A percentile compares a stretch with the other conserved stretches of the same genome.
Evolutionary conservation across 2,797 vertebrate genomes (phyloP).

Genomic region (Hydrocynus forskahlii): DNA sequence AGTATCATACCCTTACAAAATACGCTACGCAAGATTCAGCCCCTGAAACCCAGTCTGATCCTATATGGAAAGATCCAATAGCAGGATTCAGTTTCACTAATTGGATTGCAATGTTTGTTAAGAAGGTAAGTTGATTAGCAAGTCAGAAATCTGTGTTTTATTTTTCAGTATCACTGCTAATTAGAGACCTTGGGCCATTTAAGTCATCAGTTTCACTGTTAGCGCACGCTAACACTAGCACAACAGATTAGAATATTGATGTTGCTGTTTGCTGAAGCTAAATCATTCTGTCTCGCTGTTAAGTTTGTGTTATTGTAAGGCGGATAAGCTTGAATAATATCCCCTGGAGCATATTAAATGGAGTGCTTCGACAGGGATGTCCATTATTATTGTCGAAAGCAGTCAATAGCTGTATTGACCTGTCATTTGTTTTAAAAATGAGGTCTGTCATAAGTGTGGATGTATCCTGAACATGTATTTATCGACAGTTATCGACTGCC

Average conservation of each 20-base stretch:
- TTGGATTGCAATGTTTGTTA: background rate
- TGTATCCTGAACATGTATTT: background rate
- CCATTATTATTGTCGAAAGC: background rate
- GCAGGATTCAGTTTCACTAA: background rate
- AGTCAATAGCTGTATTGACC: background rate
- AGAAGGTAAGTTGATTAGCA: background rate
- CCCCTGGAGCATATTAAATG: background rate
- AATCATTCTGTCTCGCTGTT: background rate
- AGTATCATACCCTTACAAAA: background rate
- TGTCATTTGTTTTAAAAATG: conserved; percentile 7
- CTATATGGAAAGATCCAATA: background rate
- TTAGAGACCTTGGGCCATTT: too few relatives aligned
- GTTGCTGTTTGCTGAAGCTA: background rate
- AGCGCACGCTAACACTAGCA: background rate
- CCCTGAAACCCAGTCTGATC: background rate
- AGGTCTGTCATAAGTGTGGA: background rate
- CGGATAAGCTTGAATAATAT: background rate
- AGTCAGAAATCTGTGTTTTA: background rate
- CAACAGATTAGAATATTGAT: background rate
- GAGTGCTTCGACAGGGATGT: background rate
- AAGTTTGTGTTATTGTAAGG: background rate
- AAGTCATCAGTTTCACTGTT: background rate
- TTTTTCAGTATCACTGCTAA: background rate
- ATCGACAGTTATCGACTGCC: background rate
- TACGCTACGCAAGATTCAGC: background rate